phyloP scores from a whole-genome alignment of 2,888 invertebrate species.

The Terebella lapidaria region DNA sequence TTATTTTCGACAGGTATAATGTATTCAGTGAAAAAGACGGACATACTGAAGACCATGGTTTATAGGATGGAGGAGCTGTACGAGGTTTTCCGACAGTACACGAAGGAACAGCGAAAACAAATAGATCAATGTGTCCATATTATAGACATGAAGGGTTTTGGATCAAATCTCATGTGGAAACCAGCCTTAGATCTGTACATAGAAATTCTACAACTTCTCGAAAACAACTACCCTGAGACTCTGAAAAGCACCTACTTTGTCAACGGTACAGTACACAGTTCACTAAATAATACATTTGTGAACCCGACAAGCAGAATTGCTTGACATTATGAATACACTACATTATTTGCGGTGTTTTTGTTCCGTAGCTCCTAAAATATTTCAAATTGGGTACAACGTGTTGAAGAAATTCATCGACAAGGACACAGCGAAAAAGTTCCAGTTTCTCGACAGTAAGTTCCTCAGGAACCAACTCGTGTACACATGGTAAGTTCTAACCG shows the following conservation, averaged over 20 bases:
- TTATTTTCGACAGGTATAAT: not conserved
- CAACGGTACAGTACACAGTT: conserved; percentile 1
- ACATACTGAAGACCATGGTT: not conserved
- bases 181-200: conserved; percentile 23
- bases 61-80: not conserved
- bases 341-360: too few species aligned
- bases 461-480: too few species aligned
- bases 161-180: conserved; percentile 45
- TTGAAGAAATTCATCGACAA: not conserved
- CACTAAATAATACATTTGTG: too few species aligned
- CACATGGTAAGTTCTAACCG: too few species aligned
- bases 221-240: conserved; percentile 1
- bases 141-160: conserved; percentile 44
- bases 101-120: conserved; percentile 18
- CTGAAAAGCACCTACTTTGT: not conserved
- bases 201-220: not conserved
- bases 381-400: not conserved
- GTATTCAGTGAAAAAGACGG: conserved; percentile 2
- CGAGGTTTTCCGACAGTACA: not conserved
- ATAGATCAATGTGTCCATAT: conserved; percentile 38
- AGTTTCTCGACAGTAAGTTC: not conserved
- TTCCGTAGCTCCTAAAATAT: not conserved
- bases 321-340: too few species aligned
- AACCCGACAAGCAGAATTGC: too few species aligned
- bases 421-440: not conserved